Conservation (phyloP, 2,888 invertebrate species). For the Nasonovia ribisnigri region DNA sequence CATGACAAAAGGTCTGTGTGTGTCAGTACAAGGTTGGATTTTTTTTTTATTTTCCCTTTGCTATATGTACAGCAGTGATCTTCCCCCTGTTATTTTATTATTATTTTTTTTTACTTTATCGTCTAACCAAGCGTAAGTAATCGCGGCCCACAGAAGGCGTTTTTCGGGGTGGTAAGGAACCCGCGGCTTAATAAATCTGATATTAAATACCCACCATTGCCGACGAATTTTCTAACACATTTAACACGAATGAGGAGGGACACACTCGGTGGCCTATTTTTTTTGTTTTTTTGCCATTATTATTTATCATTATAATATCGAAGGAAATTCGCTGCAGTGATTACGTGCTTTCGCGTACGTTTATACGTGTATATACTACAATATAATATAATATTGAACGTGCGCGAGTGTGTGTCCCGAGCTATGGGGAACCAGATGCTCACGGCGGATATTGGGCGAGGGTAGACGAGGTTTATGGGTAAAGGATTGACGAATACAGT, state of each 20-base stretch:
- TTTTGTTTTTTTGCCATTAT: not conserved
- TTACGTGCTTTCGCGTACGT: slow-evolving; percentile 25
- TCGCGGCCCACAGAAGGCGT: slow-evolving; percentile 50
- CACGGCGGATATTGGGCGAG: not conserved
- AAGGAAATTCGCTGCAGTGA: slow-evolving; percentile 53
- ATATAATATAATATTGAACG: no score
- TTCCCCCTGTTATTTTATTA: slow-evolving; percentile 51
- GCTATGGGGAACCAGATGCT: slow-evolving; percentile 15
- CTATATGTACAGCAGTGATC: not conserved
- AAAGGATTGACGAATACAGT: slow-evolving; percentile 17
- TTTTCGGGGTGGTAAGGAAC: slow-evolving; percentile 4
- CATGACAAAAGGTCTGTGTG: slow-evolving; percentile 48
- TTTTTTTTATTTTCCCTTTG: slow-evolving; percentile 5
- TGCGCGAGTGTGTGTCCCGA: not conserved
- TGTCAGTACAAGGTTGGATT: slow-evolving; percentile 34
- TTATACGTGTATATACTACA: not conserved
- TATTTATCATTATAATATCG: slow-evolving; percentile 29
- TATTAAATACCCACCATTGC: slow-evolving; percentile 61
- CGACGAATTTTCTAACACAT: slow-evolving; percentile 65
- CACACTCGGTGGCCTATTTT: slow-evolving; percentile 36
- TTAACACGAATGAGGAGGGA: slow-evolving; percentile 55
- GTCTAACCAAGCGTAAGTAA: slow-evolving; percentile 55
- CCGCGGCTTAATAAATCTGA: slow-evolving; percentile 62
- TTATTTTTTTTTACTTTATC: slow-evolving; percentile 46
- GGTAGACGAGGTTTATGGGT: not conserved